Conservation (phyloP, 2,888 invertebrate species). For the Platynereis dumerilii region DNA sequence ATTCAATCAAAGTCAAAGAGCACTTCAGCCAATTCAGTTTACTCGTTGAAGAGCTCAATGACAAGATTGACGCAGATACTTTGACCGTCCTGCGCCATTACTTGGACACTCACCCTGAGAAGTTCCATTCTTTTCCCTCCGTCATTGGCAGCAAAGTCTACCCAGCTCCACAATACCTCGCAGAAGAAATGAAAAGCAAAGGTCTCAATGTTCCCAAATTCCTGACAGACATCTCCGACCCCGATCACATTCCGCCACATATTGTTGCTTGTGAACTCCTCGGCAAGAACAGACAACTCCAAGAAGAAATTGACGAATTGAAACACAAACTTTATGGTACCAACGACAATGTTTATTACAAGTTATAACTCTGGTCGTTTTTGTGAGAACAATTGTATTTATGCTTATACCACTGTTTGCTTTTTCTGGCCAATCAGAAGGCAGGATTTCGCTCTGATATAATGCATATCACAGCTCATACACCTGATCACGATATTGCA, state of each 20-base stretch:
- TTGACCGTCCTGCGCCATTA: constrained; percentile 22
- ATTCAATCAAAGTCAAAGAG: not conserved
- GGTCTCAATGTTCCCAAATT: constrained; percentile 28
- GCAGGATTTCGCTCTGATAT: too few relatives aligned
- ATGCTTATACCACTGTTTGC: too few relatives aligned
- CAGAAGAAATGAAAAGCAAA: constrained; percentile 17
- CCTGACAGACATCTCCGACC: constrained; percentile 30
- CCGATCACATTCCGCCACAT: constrained; percentile 32
- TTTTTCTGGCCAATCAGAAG: too few relatives aligned
- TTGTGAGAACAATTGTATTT: too few relatives aligned
- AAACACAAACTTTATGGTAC: constrained; percentile 7
- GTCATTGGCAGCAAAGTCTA: constrained; percentile 32
- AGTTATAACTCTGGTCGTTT: too few relatives aligned
- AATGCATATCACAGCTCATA: too few relatives aligned
- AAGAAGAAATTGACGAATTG: constrained; percentile 14
- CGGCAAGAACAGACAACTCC: constrained; percentile 22
- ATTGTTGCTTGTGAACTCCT: constrained; percentile 33
- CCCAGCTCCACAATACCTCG: constrained; percentile 26
- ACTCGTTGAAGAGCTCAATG: constrained; percentile 25
- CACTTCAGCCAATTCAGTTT: constrained; percentile 25
- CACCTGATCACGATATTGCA: too few relatives aligned
- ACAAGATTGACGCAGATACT: constrained; percentile 20
- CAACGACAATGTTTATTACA: not conserved
- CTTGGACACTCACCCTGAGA: constrained; percentile 32
- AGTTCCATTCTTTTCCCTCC: constrained; percentile 31